These are phyloP conservation scores for Ceratosolen fusciceps DNA, from an alignment of 1,140 invertebrate species.

Conservation along the genomic window DNA sequence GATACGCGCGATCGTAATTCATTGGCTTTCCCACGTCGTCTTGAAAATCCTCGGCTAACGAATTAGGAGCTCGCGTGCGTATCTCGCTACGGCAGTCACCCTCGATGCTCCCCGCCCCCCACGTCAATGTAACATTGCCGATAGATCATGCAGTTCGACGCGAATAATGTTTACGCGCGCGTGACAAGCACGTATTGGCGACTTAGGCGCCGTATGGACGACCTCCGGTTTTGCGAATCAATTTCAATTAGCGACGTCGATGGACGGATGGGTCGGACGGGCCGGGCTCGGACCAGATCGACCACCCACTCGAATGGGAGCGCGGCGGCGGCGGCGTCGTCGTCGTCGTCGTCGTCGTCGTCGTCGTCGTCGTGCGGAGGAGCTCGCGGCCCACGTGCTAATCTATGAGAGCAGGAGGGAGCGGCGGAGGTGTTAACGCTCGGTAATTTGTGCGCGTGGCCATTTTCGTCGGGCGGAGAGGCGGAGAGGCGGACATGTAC, in stretches of 20 bases:
- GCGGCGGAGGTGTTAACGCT: constrained; percentile 66
- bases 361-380: constrained; percentile 48
- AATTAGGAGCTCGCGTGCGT: constrained; percentile 15
- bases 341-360: not conserved
- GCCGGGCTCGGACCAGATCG: too few relatives aligned
- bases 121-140: too few relatives aligned
- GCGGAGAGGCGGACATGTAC: constrained; percentile 28
- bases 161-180: constrained; percentile 4
- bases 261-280: too few relatives aligned
- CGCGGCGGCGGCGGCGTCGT: not conserved
- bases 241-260: not conserved
- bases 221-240: too few relatives aligned
- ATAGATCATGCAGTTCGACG: not conserved
- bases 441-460: constrained; percentile 64
- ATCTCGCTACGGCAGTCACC: not conserved
- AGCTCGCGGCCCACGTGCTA: constrained; percentile 57
- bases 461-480: constrained; percentile 60
- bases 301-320: not conserved
- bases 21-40: constrained; percentile 16
- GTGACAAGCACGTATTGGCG: constrained; percentile 23
- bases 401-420: constrained; percentile 60
- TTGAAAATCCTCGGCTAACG: constrained; percentile 30
- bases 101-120: too few relatives aligned
- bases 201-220: too few relatives aligned
- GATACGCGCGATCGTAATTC: constrained; percentile 17